Evolutionary conservation across 2,113 vertebrate species (phyloP).

Genomic region (Coryphaenoides rupestris): DNA sequence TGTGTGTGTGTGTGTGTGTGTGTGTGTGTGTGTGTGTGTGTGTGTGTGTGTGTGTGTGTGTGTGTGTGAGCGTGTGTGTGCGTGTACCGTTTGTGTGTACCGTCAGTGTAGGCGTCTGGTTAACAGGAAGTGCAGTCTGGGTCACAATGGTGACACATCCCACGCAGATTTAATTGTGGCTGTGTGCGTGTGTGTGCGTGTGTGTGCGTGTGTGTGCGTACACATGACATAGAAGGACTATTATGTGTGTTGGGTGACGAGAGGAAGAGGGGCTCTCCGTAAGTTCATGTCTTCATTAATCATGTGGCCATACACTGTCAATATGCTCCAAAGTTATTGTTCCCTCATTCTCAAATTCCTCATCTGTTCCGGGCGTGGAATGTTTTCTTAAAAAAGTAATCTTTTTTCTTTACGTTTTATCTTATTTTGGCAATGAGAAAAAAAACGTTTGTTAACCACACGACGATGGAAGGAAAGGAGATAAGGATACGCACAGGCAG

Average conservation of each 20-base stretch:
- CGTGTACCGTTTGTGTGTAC: too few species aligned
- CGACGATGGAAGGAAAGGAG: constrained; percentile 51
- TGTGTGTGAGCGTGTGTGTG: too few species aligned
- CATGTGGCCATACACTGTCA: too few species aligned
- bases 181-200: constrained; percentile 8
- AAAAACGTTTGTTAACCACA: constrained; percentile 48
- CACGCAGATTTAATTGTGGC: constrained; percentile 39
- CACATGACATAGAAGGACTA: background rate
- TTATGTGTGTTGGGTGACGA: background rate
- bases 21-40: constrained; percentile 11
- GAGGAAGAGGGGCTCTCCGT: background rate
- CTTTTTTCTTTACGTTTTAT: background rate
- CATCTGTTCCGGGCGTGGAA: background rate
- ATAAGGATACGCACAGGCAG: constrained; percentile 25
- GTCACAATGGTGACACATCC: constrained; percentile 57
- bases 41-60: constrained; percentile 22
- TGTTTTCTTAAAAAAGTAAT: background rate
- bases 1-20: constrained; percentile 13
- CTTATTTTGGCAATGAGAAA: constrained; percentile 25
- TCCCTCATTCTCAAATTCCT: background rate
- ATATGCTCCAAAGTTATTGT: background rate
- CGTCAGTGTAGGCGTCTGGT: constrained; percentile 53
- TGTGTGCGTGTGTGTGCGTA: background rate
- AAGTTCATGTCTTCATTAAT: too few species aligned
- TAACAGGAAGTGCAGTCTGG: constrained; percentile 68